Evolutionary conservation across 1,140 invertebrate genomes (phyloP), one percentile per base, ranked within the genome.

Genomic region (Scaptodrosophila lebanonensis): DNA sequence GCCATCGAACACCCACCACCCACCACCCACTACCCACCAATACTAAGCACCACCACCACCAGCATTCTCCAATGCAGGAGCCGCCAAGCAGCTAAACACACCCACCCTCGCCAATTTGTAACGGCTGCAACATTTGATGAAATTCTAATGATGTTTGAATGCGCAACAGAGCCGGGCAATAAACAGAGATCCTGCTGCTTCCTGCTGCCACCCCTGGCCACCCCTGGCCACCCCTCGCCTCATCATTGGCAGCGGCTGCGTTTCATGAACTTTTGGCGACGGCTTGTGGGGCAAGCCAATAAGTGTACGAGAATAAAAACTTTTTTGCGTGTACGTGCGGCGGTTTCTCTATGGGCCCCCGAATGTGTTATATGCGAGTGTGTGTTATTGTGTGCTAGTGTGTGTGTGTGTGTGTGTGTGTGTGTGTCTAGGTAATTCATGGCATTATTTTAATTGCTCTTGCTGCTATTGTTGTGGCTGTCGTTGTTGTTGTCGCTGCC

Each of bases 401-500:
- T 56, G 38, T 49, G 38, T 44, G 33, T 50, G 29, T 18, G 36
- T 36, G 17, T 36, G 11, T 63, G 20, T 58, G 38, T 66, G 49
- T 72, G 57, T 72, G 52, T 56, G 45, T 61, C 32, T 62, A 66
- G 58, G 59, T 66, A 66, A 66, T 66, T 62, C 59, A 66, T 66
- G 71, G 73, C 71, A 83, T 82, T 73, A 83, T 83, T 77, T 83
- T 83, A 83, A 83, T 83, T 72, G 77, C 58, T 48, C 47, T 17
- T 63, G 66, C 66, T 68, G 61, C 63, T 75, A 75, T 22, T 50
- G 42, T 44, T 42, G 36, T 13, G 30, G 25, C 25, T 56, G 12
- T 16, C 11, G 2, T 20, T 42, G 16, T 33, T 17, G 7, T 18
- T 11, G 25, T 8, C 38, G 32, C 12, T 29, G n/a, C n/a, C 38